Percentiles rank a stretch among this genome's conserved stretches.
phyloP scores from a whole-genome alignment of 1,140 invertebrate species.

The Camponotus floridanus region DNA sequence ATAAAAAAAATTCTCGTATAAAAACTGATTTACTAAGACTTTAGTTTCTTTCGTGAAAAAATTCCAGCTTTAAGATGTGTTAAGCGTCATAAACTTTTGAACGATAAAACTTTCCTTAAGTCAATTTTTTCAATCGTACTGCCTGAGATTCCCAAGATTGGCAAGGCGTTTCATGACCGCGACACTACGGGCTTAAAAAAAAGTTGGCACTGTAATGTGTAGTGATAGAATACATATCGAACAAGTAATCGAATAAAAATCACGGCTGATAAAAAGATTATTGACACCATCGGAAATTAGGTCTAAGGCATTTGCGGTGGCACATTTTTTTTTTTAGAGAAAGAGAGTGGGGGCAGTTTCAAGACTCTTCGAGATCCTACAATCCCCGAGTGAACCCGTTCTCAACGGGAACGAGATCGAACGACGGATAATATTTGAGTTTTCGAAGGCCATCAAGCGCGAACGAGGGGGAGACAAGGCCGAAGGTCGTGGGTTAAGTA shows the following conservation, averaged over 20 bases:
- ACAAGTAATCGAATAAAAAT: conserved; percentile 58
- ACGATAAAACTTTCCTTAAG: conserved; percentile 45
- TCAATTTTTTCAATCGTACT: conserved; percentile 53
- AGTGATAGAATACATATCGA: conserved; percentile 35
- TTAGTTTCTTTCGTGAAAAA: conserved; percentile 3
- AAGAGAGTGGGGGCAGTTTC: background rate
- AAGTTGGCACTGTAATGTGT: conserved; percentile 19
- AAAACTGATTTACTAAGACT: background rate
- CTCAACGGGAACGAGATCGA: conserved; percentile 52
- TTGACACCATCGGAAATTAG: conserved; percentile 60
- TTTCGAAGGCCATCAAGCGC: conserved; percentile 72
- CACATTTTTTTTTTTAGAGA: conserved; percentile 29
- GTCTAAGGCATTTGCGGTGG: conserved; percentile 34
- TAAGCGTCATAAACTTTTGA: conserved; percentile 38
- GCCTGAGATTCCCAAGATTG: background rate
- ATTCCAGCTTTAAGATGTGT: conserved; percentile 22
- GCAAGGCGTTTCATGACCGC: background rate
- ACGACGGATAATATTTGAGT: conserved; percentile 81
- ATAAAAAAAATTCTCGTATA: background rate
- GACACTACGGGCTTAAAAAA: background rate
- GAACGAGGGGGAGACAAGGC: conserved; percentile 58
- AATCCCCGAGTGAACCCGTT: background rate
- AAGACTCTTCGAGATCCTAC: conserved; percentile 24
- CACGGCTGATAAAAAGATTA: conserved; percentile 52
- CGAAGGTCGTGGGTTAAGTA: conserved; percentile 80